phyloP scores from a whole-genome alignment of 2,888 invertebrate genomes.

The Arrhopalites spinosus region DNA sequence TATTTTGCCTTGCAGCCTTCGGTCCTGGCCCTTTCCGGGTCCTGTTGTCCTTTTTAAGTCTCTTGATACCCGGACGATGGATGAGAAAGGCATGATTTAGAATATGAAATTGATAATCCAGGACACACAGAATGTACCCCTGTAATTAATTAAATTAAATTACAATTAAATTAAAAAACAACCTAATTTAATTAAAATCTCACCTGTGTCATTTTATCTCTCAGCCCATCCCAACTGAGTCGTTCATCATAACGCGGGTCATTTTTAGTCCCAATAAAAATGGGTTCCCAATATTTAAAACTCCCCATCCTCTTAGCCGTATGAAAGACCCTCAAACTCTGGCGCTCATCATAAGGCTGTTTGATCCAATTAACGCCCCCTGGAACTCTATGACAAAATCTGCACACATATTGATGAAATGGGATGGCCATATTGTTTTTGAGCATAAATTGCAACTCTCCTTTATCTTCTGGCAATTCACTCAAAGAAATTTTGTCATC shows the following conservation, averaged over 20 bases:
- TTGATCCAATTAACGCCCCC: too few species aligned
- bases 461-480: conserved; percentile 75
- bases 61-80: conserved; percentile 21
- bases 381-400: conserved; percentile 71
- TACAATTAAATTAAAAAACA: neutral
- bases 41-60: neutral
- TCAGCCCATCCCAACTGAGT: conserved; percentile 91
- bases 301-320: conserved; percentile 81
- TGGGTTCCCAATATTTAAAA: conserved; percentile 87
- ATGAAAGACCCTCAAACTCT: conserved; percentile 76
- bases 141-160: neutral
- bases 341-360: too few species aligned
- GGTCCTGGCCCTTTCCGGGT: neutral
- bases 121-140: conserved; percentile 14
- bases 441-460: conserved; percentile 70
- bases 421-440: conserved; percentile 79
- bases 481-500: too few species aligned
- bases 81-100: conserved; percentile 17
- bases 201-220: conserved; percentile 97
- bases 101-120: conserved; percentile 25
- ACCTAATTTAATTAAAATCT: neutral
- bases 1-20: conserved; percentile 1
- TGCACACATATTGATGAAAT: conserved; percentile 87
- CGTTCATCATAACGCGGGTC: conserved; percentile 90
- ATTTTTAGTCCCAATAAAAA: conserved; percentile 85